Evolutionary conservation across 2,797 vertebrate genomes (phyloP), one percentile per base, ranked within the genome.

Genomic region (Anolis apletophallus): DNA sequence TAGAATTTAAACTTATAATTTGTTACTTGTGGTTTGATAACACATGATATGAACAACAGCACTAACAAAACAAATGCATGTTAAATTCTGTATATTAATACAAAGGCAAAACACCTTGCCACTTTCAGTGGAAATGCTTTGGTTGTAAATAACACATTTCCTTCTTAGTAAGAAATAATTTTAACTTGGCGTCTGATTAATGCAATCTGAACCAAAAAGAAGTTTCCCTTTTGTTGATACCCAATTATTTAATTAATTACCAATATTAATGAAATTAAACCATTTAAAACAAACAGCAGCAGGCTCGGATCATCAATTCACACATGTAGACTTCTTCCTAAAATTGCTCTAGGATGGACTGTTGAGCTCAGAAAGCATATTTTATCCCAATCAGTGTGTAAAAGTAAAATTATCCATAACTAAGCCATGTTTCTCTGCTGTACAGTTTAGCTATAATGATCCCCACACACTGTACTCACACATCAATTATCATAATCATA

Each of bases 401-500:
- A 92, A 94, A 96, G 94, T 94, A 95, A 95, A 96, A 96, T 96
- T 93, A 96, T 94, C 96, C 96, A 91, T 94, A 94, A 96, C 94
- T 91, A 91, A 94, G 91, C 93, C 94, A 84, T 95, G 95, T 94
- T 95, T 90, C 94, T 95, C 88, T 92, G 93, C 95, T 93, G 93
- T 95, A 94, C 95, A 96, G 96, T 95, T 97, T 95, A 95, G 95
- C 95, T 95, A 94, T 96, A 96, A 97, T 96, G 97, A 96, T 97
- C 95, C 96, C 91, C 95, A 94, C 96, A 96, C 95, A 94, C 92
- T 95, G 95, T 94, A 92, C 95, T 95, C 89, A 95, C 97, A 97
- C 96, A 97, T 97, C 97, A 97, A 97, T 98, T 97, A 97, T 95
- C 96, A 97, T 97, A 95, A 97, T 97, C 96, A 96, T 97, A 96